Percentiles rank a stretch among this genome's conserved stretches.
Conservation (phyloP, 2,113 vertebrate species). For the Poicephalus meyeri region DNA sequence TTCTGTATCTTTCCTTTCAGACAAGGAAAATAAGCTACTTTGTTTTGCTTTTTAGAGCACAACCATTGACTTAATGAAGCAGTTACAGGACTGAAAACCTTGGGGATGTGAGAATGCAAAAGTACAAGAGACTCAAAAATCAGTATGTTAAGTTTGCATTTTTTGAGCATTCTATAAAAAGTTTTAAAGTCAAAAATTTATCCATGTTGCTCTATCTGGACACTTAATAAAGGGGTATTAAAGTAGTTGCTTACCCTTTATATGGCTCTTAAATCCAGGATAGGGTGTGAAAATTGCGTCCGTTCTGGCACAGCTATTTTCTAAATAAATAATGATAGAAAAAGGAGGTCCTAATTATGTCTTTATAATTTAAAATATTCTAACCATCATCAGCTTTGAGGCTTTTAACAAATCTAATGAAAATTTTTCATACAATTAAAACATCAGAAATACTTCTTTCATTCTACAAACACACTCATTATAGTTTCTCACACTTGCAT, state of each 20-base stretch:
- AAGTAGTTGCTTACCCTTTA: conserved; percentile 84
- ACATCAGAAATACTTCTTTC: neutral
- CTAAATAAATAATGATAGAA: conserved; percentile 68
- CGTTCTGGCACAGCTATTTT: conserved; percentile 98
- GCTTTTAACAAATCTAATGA: neutral
- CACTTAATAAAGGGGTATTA: neutral
- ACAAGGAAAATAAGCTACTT: neutral
- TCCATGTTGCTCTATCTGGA: neutral
- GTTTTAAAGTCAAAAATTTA: neutral
- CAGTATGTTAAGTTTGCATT: neutral
- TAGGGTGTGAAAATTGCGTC: conserved; percentile 97
- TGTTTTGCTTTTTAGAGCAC: neutral
- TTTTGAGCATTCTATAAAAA: neutral
- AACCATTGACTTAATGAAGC: neutral
- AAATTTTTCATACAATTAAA: neutral
- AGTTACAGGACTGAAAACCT: neutral
- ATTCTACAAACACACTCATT: neutral
- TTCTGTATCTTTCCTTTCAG: neutral
- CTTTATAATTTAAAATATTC: conserved; percentile 29
- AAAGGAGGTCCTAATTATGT: neutral
- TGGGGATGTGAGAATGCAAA: neutral
- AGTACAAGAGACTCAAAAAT: neutral
- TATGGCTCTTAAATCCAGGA: conserved; percentile 97
- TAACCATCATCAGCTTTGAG: neutral
- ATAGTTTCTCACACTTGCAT: neutral